Percentiles rank a stretch among this genome's conserved stretches.
phyloP scores from a whole-genome alignment of 1,140 invertebrate genomes.

The Ostrea denselamellosa region DNA sequence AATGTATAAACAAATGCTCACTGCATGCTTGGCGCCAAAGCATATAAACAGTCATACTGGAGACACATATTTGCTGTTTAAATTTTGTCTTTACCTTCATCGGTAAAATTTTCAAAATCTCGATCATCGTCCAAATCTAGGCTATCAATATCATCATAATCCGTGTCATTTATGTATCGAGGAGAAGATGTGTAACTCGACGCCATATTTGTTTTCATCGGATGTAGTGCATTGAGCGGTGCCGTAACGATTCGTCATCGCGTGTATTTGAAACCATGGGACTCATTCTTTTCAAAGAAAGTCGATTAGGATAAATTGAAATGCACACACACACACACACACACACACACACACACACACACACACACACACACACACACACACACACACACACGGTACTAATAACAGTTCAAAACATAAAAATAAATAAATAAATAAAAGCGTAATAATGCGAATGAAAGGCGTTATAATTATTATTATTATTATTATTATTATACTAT shows the following conservation, averaged over 20 bases:
- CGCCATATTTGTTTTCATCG: slow-evolving; percentile 52
- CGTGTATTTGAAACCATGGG: too few species aligned
- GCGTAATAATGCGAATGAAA: too few species aligned
- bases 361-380: too few species aligned
- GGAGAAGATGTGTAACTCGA: slow-evolving; percentile 67
- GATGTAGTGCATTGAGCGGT: slow-evolving; percentile 18
- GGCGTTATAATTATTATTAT: too few species aligned
- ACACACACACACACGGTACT: too few species aligned
- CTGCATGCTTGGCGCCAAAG: background rate
- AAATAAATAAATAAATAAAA: too few species aligned
- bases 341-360: too few species aligned
- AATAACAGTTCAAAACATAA: too few species aligned
- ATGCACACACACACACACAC: too few species aligned
- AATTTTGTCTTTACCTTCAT: slow-evolving; percentile 71
- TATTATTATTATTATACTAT: too few species aligned
- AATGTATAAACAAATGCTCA: background rate
- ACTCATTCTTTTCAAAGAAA: too few species aligned
- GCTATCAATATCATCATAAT: slow-evolving; percentile 71
- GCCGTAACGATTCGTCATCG: background rate
- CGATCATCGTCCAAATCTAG: slow-evolving; percentile 71
- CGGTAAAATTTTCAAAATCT: slow-evolving; percentile 68
- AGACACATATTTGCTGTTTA: background rate
- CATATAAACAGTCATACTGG: background rate
- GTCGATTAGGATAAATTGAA: too few species aligned
- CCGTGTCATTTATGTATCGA: slow-evolving; percentile 66